These are phyloP conservation scores for Dendroctonus valens DNA, from an alignment of 1,140 invertebrate genomes.

Conservation along the genomic window DNA sequence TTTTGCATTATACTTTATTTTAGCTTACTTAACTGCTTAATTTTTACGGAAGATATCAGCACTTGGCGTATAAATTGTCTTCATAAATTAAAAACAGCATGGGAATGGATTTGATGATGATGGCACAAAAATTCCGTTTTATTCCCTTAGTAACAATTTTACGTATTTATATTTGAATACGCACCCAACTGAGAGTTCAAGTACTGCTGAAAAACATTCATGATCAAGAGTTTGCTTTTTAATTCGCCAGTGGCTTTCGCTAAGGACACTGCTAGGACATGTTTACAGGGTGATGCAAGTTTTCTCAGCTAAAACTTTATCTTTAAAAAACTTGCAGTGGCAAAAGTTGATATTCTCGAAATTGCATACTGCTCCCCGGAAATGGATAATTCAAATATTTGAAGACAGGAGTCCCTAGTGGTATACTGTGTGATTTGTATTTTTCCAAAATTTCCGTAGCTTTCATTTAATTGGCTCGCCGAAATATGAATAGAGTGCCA, in stretches of 20 bases:
- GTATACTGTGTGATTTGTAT: slow-evolving; percentile 53
- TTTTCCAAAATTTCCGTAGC: slow-evolving; percentile 62
- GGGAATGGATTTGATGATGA: too few relatives aligned
- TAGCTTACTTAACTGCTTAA: too few relatives aligned
- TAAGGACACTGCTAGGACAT: slow-evolving; percentile 62
- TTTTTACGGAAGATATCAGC: too few relatives aligned
- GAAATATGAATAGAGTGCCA: slow-evolving; percentile 58
- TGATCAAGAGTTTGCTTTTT: slow-evolving; percentile 52
- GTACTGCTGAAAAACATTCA: slow-evolving; percentile 38
- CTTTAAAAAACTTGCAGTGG: slow-evolving; percentile 58
- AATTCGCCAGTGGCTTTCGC: slow-evolving; percentile 54
- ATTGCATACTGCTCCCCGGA: slow-evolving; percentile 59
- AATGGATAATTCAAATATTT: slow-evolving; percentile 59
- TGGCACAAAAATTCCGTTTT: too few relatives aligned
- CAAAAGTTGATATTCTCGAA: slow-evolving; percentile 65
- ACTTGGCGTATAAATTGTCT: too few relatives aligned
- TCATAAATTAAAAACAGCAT: too few relatives aligned
- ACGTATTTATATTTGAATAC: too few relatives aligned
- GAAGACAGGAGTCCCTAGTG: slow-evolving; percentile 46
- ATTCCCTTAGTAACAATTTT: too few relatives aligned
- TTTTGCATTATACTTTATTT: too few relatives aligned
- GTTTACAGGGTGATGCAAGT: slow-evolving; percentile 62
- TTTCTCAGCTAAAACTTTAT: slow-evolving; percentile 56
- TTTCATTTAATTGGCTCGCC: slow-evolving; percentile 56
- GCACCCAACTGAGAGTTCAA: slow-evolving; percentile 34